Evolutionary conservation across 2,888 invertebrate genomes (phyloP).

Genomic region (Agrilus cyanescens): DNA sequence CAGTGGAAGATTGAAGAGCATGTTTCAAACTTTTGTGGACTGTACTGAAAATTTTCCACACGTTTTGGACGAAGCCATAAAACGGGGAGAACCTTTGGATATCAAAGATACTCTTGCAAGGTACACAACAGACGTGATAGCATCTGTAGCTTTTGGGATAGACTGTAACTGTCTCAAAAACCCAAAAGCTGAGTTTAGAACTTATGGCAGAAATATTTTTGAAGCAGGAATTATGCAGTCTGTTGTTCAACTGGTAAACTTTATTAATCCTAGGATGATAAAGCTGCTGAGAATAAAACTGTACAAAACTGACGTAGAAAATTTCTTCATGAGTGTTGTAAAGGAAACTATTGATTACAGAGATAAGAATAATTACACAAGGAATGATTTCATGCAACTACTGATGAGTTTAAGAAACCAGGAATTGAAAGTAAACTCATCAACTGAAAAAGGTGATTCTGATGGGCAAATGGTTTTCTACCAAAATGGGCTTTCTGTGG

Average conservation of each 20-base stretch:
- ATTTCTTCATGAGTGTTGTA: conserved; percentile 36
- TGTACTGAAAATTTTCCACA: no score
- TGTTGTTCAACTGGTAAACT: conserved; percentile 7
- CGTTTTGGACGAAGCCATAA: no score
- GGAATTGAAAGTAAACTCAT: not conserved
- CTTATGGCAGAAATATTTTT: conserved; percentile 15
- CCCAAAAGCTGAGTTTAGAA: conserved; percentile 3
- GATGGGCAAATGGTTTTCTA: not conserved
- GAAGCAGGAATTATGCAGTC: conserved; percentile 6
- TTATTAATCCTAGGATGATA: conserved; percentile 14
- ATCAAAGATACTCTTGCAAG: no score
- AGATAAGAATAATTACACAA: conserved; percentile 32
- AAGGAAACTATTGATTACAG: conserved; percentile 35
- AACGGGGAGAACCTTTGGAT: no score
- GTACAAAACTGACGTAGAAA: conserved; percentile 16
- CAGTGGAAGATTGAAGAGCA: no score
- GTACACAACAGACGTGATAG: no score
- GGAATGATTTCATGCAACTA: conserved; percentile 45
- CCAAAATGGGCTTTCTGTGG: conserved; percentile 3
- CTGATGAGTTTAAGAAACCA: conserved; percentile 33
- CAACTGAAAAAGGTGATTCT: not conserved
- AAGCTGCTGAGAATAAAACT: conserved; percentile 16
- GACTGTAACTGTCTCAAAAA: no score
- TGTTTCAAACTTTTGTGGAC: no score
- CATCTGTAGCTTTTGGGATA: no score